phyloP scores from a whole-genome alignment of 2,888 invertebrate species.

The Euclidia mi region DNA sequence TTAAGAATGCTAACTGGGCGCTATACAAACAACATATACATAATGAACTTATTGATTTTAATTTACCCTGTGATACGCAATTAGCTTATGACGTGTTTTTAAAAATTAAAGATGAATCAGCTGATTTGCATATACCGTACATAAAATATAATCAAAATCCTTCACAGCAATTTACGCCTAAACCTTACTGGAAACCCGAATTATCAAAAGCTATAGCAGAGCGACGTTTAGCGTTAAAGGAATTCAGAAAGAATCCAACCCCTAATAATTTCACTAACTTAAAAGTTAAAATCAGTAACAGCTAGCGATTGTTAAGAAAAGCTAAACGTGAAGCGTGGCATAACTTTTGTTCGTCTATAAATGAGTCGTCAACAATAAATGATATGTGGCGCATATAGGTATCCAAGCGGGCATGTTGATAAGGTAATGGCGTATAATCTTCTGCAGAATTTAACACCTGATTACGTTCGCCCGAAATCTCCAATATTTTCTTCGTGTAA shows the following conservation, averaged over 20 bases:
- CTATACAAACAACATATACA: conserved; percentile 5
- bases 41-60: conserved; percentile 36
- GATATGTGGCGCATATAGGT: no score
- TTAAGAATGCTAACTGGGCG: no score
- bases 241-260: conserved; percentile 45
- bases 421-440: no score
- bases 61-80: conserved; percentile 9
- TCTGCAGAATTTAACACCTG: no score
- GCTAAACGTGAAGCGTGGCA: no score
- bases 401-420: no score
- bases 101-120: conserved; percentile 12
- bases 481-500: no score
- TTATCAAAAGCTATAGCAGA: no score
- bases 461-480: no score
- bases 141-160: conserved; percentile 30
- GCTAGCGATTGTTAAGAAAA: conserved; percentile 14
- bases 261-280: conserved; percentile 33
- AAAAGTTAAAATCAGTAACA: conserved; percentile 17
- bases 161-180: conserved; percentile 33
- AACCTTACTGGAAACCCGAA: conserved; percentile 48
- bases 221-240: conserved; percentile 25
- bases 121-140: conserved; percentile 39
- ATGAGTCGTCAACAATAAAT: no score
- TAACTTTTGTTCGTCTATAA: no score
- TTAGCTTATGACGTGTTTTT: no score